Base-by-base conservation (phyloP, 2,888 invertebrate genomes). In the Andrena dorsata region DNA sequence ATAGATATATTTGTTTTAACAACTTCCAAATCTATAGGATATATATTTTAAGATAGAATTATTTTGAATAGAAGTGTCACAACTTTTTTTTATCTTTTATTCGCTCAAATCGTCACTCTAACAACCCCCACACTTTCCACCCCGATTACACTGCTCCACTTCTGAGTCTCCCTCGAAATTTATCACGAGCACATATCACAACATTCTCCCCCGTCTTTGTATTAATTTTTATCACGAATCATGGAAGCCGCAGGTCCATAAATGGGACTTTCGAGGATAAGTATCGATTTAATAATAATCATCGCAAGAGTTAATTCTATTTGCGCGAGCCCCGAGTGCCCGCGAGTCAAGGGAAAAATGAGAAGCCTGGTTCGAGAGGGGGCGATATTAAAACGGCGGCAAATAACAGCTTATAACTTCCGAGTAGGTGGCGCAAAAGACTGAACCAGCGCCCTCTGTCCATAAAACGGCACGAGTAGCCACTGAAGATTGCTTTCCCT, bases 401-500 rank as follows among this genome's bases (percentile, higher is more conserved):
- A 32, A 63, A 61, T 68, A 58, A 35, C 30, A 41, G 61, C 76
- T 76, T 69, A 69, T 69, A 69, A 76, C 69, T 69, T 76, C 35
- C 30, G 16, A 64, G 16, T 51, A 53, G n/a, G 41, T 20, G 63
- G 53, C 32, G 69, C 53, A 69, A 76, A 76, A 69, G 76, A 28
- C 51, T 63, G 32, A 53, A 35, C 58, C 35, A 20, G 47, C 26
- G 8, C 51, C 28, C 51, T 30, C 10, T 30, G 30, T 30, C 20
- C 49, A 53, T 41, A 75, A 73, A 63, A 58, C 60, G 26, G 26
- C 58, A 20, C n/a, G 63, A 75, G 53, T 83, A 78, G 73, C 75
- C 70, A 65, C 56, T 20, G 20, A 65, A 71, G 83, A 83, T 78
- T 83, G 71, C 78, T 78, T 71, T 56, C 69, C 65, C 66, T 41